Evolutionary conservation across 2,797 vertebrate species (phyloP).

Genomic region (Helicolenus hilgendorfi): DNA sequence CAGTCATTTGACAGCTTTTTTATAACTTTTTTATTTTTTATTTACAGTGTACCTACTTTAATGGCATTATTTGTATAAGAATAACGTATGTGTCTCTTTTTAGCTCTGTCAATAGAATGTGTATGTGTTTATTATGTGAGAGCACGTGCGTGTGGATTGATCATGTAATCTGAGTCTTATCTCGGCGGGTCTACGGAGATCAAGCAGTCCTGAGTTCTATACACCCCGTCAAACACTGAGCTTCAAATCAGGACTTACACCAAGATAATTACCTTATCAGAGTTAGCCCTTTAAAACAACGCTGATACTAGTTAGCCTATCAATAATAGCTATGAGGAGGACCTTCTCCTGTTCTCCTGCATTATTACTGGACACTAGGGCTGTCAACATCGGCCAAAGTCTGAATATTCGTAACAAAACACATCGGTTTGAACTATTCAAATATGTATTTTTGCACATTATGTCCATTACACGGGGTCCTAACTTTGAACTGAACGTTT

Average conservation of each 20-base stretch:
- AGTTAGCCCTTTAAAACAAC: slow-evolving; percentile 14
- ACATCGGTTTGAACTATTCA: too few species aligned
- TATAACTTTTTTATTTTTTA: not conserved
- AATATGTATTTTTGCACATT: too few species aligned
- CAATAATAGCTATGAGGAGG: not conserved
- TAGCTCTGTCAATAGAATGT: not conserved
- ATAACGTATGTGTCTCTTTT: not conserved
- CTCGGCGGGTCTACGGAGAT: slow-evolving; percentile 69
- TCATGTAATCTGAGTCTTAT: slow-evolving; percentile 81
- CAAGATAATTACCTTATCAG: slow-evolving; percentile 55
- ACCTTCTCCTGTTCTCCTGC: not conserved
- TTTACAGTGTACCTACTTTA: not conserved
- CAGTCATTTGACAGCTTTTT: too few species aligned
- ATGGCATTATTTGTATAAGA: not conserved
- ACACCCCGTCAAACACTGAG: slow-evolving; percentile 55
- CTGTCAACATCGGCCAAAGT: too few species aligned
- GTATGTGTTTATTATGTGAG: slow-evolving; percentile 6
- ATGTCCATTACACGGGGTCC: too few species aligned
- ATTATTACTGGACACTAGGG: not conserved
- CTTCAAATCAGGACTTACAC: slow-evolving; percentile 36
- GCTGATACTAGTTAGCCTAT: not conserved
- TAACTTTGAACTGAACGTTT: too few species aligned
- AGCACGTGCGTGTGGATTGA: slow-evolving; percentile 50
- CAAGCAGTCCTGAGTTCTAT: slow-evolving; percentile 54
- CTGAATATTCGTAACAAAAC: too few species aligned